Base-by-base conservation (phyloP, 2,888 invertebrate genomes). In the Epistrophella euchroma region DNA sequence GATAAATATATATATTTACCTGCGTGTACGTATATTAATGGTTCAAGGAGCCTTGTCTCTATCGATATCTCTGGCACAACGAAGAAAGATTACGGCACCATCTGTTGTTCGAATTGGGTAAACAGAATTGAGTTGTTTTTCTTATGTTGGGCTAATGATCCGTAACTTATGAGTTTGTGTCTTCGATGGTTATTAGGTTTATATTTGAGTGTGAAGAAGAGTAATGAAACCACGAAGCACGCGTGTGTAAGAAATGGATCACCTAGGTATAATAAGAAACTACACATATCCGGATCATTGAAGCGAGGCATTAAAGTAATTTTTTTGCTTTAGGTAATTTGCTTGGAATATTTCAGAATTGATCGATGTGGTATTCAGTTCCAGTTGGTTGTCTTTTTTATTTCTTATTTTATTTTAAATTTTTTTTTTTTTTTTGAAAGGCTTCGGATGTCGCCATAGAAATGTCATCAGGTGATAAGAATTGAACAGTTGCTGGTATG, bases 81-180 rank as follows among this genome's bases (percentile, higher is more conserved):
- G 55, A 81, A 72, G 58, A 77, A 66, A 81, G 76, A 85, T 85
- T 85, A 76, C 28, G 55, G 68, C 70, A 86, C 73, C 86, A 86
- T 78, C 82, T 86, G 86, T 58, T 86, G 74, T 40, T 60, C 15
- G 40, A 64, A 73, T 68, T 56, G 52, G 70, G 43, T 72, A 84
- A 79, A 72, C 52, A 11, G 9, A 82, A 86, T 86, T 86, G 74
- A 86, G 86, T 86, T 82, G 86, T 86, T 73, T 79, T 81, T 82
- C 86, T 86, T 82, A 74, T 86, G 74, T 74, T 78, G 52, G 56
- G 52, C 77, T 86, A 86, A 86, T 86, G 86, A 86, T 82, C 86
- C 86, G 86, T 86, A 82, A 82, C 81, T 86, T 86, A 86, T 86
- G 86, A 86, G 86, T 74, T 58, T 71, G 52, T 71, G 52, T 73